A percentile compares a stretch with the other conserved stretches of the same genome.
These are phyloP conservation scores for Eurytoma adleriae DNA, from an alignment of 2,888 invertebrate species.

Conservation along the genomic window DNA sequence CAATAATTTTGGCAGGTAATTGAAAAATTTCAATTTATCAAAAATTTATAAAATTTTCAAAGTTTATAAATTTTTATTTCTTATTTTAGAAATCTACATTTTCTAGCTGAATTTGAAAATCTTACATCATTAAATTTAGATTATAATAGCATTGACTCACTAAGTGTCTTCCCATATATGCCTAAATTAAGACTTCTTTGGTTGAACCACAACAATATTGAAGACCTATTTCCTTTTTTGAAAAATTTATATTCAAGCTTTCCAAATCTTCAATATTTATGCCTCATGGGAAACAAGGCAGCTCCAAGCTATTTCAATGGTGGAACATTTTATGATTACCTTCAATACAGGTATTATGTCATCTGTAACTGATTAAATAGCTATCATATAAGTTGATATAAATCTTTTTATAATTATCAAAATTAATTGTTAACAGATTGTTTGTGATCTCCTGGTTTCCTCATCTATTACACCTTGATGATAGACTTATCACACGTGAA, in stretches of 20 bases:
- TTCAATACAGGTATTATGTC: constrained; percentile 83
- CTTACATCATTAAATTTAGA: constrained; percentile 89
- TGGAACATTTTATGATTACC: constrained; percentile 85
- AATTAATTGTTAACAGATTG: constrained; percentile 77
- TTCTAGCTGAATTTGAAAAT: constrained; percentile 84
- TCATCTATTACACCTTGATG: constrained; percentile 83
- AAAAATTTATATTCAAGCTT: constrained; percentile 83
- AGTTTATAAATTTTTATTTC: constrained; percentile 63
- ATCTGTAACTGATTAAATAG: constrained; percentile 22
- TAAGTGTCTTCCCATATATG: constrained; percentile 83
- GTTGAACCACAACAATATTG: constrained; percentile 80
- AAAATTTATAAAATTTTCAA: neutral
- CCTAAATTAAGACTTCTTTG: constrained; percentile 87
- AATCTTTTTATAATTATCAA: constrained; percentile 59
- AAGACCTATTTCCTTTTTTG: constrained; percentile 84
- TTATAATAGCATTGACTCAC: constrained; percentile 85
- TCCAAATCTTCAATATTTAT: constrained; percentile 85
- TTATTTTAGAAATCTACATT: constrained; percentile 83
- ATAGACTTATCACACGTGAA: constrained; percentile 82
- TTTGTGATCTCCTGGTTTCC: constrained; percentile 86
- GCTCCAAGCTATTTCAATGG: constrained; percentile 87
- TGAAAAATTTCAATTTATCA: neutral
- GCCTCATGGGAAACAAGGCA: constrained; percentile 91
- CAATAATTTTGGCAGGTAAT: constrained; percentile 71
- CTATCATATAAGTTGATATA: neutral